phyloP scores from a whole-genome alignment of 2,797 vertebrate genomes.

The Craterocephalus amniculus region DNA sequence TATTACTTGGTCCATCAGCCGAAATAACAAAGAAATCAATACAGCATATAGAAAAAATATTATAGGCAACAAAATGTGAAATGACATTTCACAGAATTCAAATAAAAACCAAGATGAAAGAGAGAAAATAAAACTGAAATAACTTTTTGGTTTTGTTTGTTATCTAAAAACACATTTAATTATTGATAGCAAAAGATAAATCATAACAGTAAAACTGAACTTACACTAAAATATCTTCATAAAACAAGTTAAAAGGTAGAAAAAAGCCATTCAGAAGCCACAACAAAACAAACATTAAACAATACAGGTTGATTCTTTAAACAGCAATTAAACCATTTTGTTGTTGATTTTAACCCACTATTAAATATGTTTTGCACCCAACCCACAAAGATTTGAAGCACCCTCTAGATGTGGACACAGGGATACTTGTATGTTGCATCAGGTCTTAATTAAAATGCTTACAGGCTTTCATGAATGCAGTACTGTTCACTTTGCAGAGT shows the following conservation, averaged over 20 bases:
- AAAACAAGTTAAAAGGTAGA: too few species aligned
- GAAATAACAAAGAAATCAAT: neutral
- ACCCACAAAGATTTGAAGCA: neutral
- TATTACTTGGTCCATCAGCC: neutral
- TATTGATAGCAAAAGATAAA: too few species aligned
- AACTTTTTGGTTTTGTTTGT: too few species aligned
- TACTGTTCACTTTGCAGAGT: constrained; percentile 8
- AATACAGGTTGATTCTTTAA: neutral
- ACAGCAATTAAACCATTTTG: neutral
- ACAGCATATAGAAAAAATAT: neutral
- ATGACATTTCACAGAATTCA: neutral
- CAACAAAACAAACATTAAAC: too few species aligned
- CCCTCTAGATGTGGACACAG: constrained; percentile 7
- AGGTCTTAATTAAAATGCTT: neutral
- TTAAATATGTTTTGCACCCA: neutral
- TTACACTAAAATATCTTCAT: too few species aligned
- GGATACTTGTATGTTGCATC: neutral
- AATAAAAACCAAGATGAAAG: too few species aligned
- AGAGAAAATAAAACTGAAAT: too few species aligned
- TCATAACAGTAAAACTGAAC: too few species aligned
- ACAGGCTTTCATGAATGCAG: neutral
- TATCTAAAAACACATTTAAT: too few species aligned
- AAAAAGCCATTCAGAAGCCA: too few species aligned
- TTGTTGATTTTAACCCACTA: neutral
- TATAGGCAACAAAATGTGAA: neutral